phyloP scores from a whole-genome alignment of 2,113 vertebrate genomes.

The Tautogolabrus adspersus region DNA sequence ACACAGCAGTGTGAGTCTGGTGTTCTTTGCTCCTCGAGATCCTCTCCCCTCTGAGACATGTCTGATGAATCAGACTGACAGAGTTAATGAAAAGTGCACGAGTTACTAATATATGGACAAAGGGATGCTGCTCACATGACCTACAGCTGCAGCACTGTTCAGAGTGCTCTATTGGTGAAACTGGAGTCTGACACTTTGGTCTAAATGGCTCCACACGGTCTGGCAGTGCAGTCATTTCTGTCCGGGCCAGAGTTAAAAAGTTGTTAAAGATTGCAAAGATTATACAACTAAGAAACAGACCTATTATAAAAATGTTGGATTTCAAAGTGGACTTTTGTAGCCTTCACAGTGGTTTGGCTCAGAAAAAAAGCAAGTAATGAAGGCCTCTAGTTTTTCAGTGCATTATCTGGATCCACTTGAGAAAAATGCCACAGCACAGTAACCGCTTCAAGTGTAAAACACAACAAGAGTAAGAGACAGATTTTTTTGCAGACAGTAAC shows the following conservation, averaged over 20 bases:
- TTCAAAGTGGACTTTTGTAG: background rate
- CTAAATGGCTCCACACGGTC: background rate
- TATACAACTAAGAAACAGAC: background rate
- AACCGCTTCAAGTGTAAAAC: conserved; percentile 13
- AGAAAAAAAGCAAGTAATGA: background rate
- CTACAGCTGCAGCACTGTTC: background rate
- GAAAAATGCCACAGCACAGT: conserved; percentile 4
- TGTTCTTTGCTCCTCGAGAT: background rate
- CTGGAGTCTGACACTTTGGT: background rate
- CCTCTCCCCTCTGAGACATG: conserved; percentile 21
- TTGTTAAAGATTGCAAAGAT: background rate
- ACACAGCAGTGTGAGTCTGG: background rate
- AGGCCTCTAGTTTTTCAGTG: background rate
- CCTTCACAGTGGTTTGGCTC: too few relatives aligned
- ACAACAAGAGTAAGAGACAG: background rate
- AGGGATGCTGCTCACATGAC: conserved; percentile 47
- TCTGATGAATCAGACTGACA: conserved; percentile 41
- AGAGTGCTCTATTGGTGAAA: conserved; percentile 2
- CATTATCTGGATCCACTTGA: background rate
- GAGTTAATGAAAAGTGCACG: conserved; percentile 49
- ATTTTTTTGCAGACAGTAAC: conserved; percentile 1
- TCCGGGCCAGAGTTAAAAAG: background rate
- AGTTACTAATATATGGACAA: conserved; percentile 40
- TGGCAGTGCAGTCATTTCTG: background rate
- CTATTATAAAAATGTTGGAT: background rate